Evolutionary conservation across 2,113 vertebrate species (phyloP).

Genomic region (Chitala chitala): DNA sequence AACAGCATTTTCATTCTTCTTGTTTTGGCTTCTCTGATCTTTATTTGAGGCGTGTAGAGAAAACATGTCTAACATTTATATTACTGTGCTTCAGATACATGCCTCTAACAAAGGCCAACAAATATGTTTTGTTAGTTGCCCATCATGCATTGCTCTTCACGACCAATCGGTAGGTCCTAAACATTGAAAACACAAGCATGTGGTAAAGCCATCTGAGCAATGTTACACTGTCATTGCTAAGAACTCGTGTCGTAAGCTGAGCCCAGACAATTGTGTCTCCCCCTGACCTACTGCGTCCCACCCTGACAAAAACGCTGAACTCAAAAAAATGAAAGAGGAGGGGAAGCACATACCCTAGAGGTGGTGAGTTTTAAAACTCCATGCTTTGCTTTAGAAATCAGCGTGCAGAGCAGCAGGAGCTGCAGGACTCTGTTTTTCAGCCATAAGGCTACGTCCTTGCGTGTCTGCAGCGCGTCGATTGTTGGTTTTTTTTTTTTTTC

Average conservation of each 20-base stretch:
- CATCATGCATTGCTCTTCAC: too few species aligned
- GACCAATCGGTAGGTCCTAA: too few species aligned
- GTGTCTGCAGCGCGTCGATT: too few species aligned
- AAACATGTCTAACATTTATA: background rate
- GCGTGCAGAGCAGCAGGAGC: background rate
- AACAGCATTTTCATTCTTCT: background rate
- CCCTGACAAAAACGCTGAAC: background rate
- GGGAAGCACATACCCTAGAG: too few species aligned
- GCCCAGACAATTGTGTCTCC: too few species aligned
- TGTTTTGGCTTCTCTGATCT: background rate
- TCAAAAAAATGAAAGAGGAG: too few species aligned
- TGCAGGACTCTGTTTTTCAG: background rate
- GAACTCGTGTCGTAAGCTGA: too few species aligned
- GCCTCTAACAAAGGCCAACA: background rate
- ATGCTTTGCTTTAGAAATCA: background rate
- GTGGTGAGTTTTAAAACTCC: background rate
- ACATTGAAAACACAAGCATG: too few species aligned
- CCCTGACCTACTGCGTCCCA: too few species aligned
- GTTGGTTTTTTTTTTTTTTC: too few species aligned
- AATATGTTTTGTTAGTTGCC: background rate
- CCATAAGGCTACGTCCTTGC: background rate
- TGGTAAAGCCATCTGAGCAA: too few species aligned
- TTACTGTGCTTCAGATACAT: background rate
- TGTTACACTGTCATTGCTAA: too few species aligned
- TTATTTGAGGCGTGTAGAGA: background rate